Base-by-base conservation (phyloP, 2,888 invertebrate species). In the Eledona agricola region DNA sequence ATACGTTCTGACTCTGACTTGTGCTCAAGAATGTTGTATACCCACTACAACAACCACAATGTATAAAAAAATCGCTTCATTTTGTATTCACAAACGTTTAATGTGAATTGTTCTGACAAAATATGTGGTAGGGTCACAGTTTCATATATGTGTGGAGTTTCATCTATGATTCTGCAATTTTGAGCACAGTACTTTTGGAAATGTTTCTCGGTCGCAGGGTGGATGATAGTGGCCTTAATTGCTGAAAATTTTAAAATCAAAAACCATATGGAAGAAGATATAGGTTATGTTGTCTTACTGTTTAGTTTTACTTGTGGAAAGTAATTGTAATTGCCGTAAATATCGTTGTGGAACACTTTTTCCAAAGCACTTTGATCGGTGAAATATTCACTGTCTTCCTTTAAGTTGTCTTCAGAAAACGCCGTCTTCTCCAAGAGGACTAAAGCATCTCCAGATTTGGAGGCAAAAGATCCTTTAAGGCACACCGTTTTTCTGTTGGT, bases 21-120 rank as follows among this genome's bases (percentile, higher is more conserved):
- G 67, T 94, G 93, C 46, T 94, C 90, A 40, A 99, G 75, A 56
- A 99, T 94, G 74, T 99, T 99, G 75, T 93, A 90, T 0, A 98
- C 90, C 99, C 99, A 99, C 93, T 96, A 77, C 10, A 85, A 83
- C 55, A 46, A 58, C 3, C 6, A 10, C 7, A 19, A 20, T 31
- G 12, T 31, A 26, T 4, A 5, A 4, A 29, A 5, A 16, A 16
- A 32, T 15, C 32, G n/a, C n/a, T 58, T 51, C 29, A 26, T 17
- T 9, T n/a, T n/a, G n/a, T n/a, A n/a, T 12, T 25, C 5, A 29
- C 15, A 54, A 47, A 93, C 94, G 83, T 93, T 85, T 47, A 93
- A 77, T 67, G 86, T 87, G 63, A 94, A 89, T 65, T 89, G 86
- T 51, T 85, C 86, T 29, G 82, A 79, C 25, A 83, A 78, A 38